A percentile compares a stretch with the other conserved stretches of the same genome.
Conservation (phyloP, 2,113 vertebrate species). For the Prietella phreatophila region DNA sequence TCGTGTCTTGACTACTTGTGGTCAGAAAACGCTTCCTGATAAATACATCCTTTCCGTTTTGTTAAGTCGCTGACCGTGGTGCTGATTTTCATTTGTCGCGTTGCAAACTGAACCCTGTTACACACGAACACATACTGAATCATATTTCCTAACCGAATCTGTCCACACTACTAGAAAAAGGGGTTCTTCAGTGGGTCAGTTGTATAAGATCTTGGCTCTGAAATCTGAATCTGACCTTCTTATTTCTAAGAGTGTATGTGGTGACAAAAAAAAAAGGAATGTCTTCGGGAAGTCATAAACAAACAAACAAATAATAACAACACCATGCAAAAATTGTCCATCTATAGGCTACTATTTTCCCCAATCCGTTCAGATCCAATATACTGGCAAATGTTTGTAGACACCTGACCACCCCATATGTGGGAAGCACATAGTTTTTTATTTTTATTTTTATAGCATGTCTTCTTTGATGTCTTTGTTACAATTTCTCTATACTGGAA, state of each 20-base stretch:
- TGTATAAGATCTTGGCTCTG: background rate
- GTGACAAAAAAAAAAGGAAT: background rate
- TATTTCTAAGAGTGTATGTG: background rate
- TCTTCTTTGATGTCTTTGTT: background rate
- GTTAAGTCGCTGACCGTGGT: slow-evolving; percentile 50
- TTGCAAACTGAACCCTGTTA: background rate
- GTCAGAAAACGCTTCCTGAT: background rate
- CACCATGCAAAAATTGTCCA: background rate
- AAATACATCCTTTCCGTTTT: background rate
- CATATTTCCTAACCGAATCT: background rate
- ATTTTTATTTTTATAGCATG: too few relatives aligned
- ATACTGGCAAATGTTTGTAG: background rate
- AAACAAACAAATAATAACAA: background rate
- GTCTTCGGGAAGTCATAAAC: background rate
- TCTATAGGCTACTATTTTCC: background rate
- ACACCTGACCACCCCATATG: background rate
- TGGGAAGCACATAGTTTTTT: background rate
- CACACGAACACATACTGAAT: background rate
- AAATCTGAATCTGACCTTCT: background rate
- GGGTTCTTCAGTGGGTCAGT: background rate
- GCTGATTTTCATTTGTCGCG: slow-evolving; percentile 36
- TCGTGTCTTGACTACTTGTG: background rate
- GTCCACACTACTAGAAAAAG: background rate
- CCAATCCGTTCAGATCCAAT: background rate
- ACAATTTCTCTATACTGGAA: background rate